A percentile compares a stretch with the other conserved stretches of the same genome.
Conservation (phyloP, 35 echinoderm and acorn worm genomes). For the Heliocidaris erythrogramma region DNA sequence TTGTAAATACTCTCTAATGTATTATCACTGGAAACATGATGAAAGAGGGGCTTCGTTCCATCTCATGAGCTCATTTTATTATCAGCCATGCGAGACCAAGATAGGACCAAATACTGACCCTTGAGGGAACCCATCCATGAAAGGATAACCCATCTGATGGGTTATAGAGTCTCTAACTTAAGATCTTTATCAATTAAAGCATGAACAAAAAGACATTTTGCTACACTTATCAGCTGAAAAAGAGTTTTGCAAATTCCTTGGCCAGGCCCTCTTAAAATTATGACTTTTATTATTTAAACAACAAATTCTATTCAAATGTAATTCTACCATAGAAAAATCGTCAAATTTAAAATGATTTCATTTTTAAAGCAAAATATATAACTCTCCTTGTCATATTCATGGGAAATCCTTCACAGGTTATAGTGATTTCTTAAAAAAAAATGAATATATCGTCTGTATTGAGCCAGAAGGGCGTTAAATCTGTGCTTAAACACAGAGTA, state of each 20-base stretch:
- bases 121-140: neutral
- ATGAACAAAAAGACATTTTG: neutral
- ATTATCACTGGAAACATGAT: neutral
- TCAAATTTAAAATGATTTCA: too few relatives aligned
- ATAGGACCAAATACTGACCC: neutral
- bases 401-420: too few relatives aligned
- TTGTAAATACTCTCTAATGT: too few relatives aligned
- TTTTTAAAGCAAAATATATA: too few relatives aligned
- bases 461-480: too few relatives aligned
- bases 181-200: neutral
- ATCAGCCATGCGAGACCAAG: neutral
- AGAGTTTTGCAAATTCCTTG: neutral
- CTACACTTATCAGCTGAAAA: neutral
- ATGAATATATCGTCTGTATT: too few relatives aligned
- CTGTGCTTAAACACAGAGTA: too few relatives aligned
- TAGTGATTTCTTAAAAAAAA: too few relatives aligned
- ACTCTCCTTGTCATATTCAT: too few relatives aligned
- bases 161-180: neutral
- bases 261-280: neutral
- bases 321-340: too few relatives aligned
- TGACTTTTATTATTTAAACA: neutral
- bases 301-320: too few relatives aligned
- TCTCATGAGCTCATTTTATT: neutral
- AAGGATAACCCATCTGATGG: neutral
- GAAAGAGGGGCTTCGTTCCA: neutral